Conservation (phyloP, 1,140 invertebrate species). For the Brachionus plicatilis region DNA sequence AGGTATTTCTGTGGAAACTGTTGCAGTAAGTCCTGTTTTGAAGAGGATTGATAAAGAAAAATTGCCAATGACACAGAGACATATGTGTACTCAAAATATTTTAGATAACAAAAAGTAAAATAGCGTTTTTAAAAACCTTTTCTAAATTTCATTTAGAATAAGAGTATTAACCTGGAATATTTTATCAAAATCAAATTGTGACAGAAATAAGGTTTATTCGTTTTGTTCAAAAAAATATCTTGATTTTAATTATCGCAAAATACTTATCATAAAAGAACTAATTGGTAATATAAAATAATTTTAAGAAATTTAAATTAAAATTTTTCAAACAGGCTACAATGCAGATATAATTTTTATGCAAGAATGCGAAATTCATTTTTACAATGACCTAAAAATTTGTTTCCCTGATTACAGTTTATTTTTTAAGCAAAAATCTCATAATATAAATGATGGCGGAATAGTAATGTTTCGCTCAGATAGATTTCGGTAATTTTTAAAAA, state of each 20-base stretch:
- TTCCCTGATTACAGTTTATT: not conserved
- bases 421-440: not conserved
- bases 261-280: not conserved
- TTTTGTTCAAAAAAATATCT: constrained; percentile 1
- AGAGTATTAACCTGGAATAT: constrained; percentile 23
- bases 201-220: not conserved
- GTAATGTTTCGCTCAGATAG: not conserved
- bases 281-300: not conserved
- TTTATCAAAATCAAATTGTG: not conserved
- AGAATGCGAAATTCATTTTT: constrained; percentile 14
- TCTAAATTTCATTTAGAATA: not conserved
- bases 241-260: constrained; percentile 1
- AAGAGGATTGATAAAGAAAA: not conserved
- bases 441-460: not conserved
- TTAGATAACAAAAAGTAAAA: not conserved
- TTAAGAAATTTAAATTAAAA: not conserved
- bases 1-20: not conserved
- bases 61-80: not conserved
- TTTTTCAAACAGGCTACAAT: not conserved
- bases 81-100: not conserved
- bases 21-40: not conserved
- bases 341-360: constrained; percentile 14
- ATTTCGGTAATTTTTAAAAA: not conserved
- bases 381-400: not conserved
- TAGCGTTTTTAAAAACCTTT: not conserved